Evolutionary conservation across 2,888 invertebrate species (phyloP), one percentile per base, ranked within the genome.

Genomic region (Ommatoiulus sabulosus): DNA sequence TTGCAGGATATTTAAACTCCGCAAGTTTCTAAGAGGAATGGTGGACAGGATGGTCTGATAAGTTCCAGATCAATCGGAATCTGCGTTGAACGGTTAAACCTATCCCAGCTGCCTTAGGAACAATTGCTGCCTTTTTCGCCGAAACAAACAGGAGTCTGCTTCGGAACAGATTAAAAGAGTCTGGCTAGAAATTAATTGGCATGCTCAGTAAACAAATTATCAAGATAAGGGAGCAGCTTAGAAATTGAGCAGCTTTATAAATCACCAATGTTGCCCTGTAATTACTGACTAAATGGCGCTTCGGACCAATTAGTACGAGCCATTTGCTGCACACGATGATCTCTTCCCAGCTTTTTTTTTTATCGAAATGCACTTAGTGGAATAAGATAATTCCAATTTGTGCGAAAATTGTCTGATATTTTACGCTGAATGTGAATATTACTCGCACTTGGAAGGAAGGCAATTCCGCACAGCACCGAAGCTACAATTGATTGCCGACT

Each of bases 141-240:
- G n/a, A 63, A 63, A 63, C 63, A 63, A 63, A 63, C n/a, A 24
- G 6, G 20, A 8, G 8, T 72, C 72, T 72, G n/a, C 72, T 24
- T 5, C 72, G 10, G 72, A 72, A 24, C n/a, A n/a, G 72, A 72
- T 72, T 72, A 72, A 72, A n/a, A 72, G 24, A 72, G 72, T 10
- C 24, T 72, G 72, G 72, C 72, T 24, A 24, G 72, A 72, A 72
- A 24, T 72, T 24, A 63, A 63, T 63, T 63, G 72, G 72, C 72
- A 72, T 24, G 72, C 72, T 72, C 72, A 72, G 72, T 72, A 72
- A 20, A 72, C 72, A 72, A 72, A 72, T 72, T 24, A 72, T 72
- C 72, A 72, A 72, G 72, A 72, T 72, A 72, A 72, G 20, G 24
- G 72, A 72, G 72, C n/a, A 24, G 72, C 72, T 72, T 72, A 72